Evolutionary conservation across 2,113 vertebrate species (phyloP), one percentile per base, ranked within the genome.

Genomic region (Pelecanoides urinatrix): DNA sequence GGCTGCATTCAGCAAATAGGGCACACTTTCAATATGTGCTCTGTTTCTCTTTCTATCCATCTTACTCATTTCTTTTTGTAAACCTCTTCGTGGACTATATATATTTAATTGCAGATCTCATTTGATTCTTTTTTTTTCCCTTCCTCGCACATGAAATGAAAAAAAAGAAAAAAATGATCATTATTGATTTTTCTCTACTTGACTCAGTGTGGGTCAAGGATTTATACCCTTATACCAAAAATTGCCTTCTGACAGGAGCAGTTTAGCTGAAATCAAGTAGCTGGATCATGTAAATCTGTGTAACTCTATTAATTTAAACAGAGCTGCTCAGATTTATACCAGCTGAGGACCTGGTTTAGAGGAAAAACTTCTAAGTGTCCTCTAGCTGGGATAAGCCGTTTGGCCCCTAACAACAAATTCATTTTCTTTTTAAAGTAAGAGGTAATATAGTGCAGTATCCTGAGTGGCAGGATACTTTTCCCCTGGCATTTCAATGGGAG

Each of bases 1-100:
- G 83, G 47, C 78, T 73, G 32, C 83, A 93, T 96, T 97, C 93
- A 97, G 67, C 94, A 95, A 95, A 77, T 42, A 95, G 81, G 68
- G 26, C 88, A 95, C 74, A 3, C 2, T 50, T 89, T 97, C 86
- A 76, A 56, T 83, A 19, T 25, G 10, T 53, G 72, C 72, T 95
- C 94, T 94, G 86, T 95, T 70, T 78, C 91, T 78, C 73, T 83
- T 62, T 47, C 89, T 79, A 42, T 84, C 50, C 49, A 29, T 93
- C 78, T 83, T 81, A 47, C 63, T 92, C 22, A 18, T 36, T 79
- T 90, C 26, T 52, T 67, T 95, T 91, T 50, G 73, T 55, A 85
- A 76, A 53, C n/a, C 65, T 92, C 49, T 42, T 94, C 3, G 0
- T 81, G n/a, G 30, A 15, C 68, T 86, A 38, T 34, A 19, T 79